Percentiles rank a stretch among this genome's conserved stretches.
Conservation (phyloP, 35 echinoderm and acorn worm genomes). For the Chiridota heheva region DNA sequence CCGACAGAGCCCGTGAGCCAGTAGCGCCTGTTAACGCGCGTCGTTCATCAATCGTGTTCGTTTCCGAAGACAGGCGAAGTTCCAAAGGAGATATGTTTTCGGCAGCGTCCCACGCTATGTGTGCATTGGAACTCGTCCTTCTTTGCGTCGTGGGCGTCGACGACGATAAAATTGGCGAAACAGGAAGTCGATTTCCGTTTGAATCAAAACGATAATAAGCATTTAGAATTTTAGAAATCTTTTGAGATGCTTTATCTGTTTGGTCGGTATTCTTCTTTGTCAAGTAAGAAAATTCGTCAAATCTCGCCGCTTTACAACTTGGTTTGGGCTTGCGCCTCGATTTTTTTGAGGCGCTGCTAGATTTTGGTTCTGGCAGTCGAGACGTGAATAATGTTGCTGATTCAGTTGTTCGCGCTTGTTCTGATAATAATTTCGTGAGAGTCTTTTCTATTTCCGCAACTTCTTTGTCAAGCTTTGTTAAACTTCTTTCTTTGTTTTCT, state of each 20-base stretch:
- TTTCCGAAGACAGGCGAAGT: neutral
- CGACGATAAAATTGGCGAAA: slow-evolving; percentile 23
- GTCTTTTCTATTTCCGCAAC: slow-evolving; percentile 67
- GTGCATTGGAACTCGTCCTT: neutral
- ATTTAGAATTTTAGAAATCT: slow-evolving; percentile 12
- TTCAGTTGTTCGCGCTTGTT: no score
- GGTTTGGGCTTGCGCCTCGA: neutral
- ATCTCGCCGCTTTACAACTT: neutral
- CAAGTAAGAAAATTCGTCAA: no score
- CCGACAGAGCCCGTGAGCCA: no score
- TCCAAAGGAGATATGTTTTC: slow-evolving; percentile 34
- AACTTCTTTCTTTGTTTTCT: slow-evolving; percentile 52
- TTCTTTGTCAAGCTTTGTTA: slow-evolving; percentile 86
- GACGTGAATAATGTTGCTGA: slow-evolving; percentile 1
- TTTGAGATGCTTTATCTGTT: neutral
- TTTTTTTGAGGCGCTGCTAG: neutral
- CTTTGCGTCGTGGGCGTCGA: neutral
- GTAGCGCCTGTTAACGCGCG: no score
- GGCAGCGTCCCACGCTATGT: slow-evolving; percentile 25
- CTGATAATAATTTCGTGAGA: slow-evolving; percentile 56
- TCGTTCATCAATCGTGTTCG: slow-evolving; percentile 2
- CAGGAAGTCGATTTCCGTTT: slow-evolving; percentile 22
- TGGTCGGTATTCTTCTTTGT: no score
- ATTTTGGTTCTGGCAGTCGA: neutral
- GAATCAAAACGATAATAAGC: slow-evolving; percentile 50